phyloP scores from a whole-genome alignment of 2,888 invertebrate genomes.

The Nomada hirtipes region DNA sequence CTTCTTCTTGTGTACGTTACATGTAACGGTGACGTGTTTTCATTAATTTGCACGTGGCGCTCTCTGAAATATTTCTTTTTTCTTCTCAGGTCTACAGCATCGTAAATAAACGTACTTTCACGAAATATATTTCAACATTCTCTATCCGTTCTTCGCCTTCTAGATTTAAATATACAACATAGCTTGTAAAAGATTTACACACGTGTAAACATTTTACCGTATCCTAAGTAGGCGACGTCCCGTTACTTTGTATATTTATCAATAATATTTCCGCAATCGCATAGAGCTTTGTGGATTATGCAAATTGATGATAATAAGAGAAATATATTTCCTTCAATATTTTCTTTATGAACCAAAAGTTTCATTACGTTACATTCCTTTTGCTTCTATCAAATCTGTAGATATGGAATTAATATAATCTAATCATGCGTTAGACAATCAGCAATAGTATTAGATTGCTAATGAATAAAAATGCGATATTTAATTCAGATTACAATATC shows the following conservation, averaged over 20 bases:
- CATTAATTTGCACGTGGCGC: constrained; percentile 69
- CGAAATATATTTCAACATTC: background rate
- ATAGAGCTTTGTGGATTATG: background rate
- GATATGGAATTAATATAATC: too few relatives aligned
- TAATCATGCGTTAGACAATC: background rate
- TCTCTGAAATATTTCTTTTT: constrained; percentile 60
- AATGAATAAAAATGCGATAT: background rate
- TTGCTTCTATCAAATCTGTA: too few relatives aligned
- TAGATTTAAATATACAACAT: background rate
- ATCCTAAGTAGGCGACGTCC: background rate
- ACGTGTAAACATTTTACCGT: background rate
- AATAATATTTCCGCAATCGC: too few relatives aligned
- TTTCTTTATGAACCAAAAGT: background rate
- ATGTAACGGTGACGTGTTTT: constrained; percentile 77
- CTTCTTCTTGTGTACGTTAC: constrained; percentile 32
- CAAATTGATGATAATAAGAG: background rate
- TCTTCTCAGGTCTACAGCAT: constrained; percentile 8
- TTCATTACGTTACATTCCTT: background rate
- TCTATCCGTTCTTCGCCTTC: background rate
- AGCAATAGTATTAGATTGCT: background rate
- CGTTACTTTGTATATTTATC: constrained; percentile 5
- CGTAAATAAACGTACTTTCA: background rate
- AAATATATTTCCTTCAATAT: background rate
- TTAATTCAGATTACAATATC: constrained; percentile 1
- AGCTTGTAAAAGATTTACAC: background rate